These are phyloP conservation scores for Cinclus mexicanus DNA, from an alignment of 2,113 vertebrate genomes.

Conservation along the genomic window DNA sequence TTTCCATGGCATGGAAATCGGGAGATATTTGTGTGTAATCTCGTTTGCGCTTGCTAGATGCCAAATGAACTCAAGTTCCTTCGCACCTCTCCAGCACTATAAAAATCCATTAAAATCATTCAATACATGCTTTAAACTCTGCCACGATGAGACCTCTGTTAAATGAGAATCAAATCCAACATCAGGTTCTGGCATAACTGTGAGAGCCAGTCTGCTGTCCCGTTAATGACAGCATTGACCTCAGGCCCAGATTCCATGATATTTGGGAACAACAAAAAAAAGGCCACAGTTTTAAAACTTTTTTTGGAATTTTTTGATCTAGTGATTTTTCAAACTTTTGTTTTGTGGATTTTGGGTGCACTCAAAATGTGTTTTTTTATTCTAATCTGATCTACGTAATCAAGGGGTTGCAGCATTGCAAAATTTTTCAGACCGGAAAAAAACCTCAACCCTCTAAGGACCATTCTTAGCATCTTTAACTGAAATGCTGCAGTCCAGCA, in stretches of 20 bases:
- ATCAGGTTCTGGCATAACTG: background rate
- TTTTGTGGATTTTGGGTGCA: background rate
- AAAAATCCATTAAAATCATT: background rate
- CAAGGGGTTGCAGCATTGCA: background rate
- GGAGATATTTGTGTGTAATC: constrained; percentile 44
- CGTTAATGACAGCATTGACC: background rate
- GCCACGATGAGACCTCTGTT: rapidly evolving
- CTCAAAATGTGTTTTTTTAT: rapidly evolving
- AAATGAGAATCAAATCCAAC: background rate
- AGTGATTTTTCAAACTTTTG: background rate
- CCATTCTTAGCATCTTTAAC: background rate
- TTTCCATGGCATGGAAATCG: constrained; percentile 12
- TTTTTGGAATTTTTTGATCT: background rate
- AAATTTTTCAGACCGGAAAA: background rate
- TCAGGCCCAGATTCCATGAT: background rate
- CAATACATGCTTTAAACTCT: background rate
- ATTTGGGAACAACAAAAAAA: background rate
- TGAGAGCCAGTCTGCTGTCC: background rate
- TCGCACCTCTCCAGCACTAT: background rate
- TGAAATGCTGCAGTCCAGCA: background rate
- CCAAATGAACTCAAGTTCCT: background rate
- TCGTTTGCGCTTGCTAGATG: background rate
- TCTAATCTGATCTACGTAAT: background rate
- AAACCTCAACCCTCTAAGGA: background rate
- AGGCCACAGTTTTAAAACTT: background rate